phyloP scores from a whole-genome alignment of 2,888 invertebrate species.

The Drosophila parthenogenetica region DNA sequence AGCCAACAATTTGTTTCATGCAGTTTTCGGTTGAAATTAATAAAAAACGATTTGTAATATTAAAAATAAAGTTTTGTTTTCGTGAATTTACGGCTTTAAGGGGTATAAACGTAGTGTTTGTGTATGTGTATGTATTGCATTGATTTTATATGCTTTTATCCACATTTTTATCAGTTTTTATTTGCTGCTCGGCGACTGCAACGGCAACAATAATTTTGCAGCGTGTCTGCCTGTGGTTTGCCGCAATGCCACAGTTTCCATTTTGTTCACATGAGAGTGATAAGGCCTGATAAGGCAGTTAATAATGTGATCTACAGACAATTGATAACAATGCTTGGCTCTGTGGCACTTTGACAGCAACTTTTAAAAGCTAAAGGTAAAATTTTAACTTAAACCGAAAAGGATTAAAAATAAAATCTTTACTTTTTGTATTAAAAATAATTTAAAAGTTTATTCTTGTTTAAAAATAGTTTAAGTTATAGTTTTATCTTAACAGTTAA shows the following conservation, averaged over 20 bases:
- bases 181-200: slow-evolving; percentile 47
- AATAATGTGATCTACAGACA: slow-evolving; percentile 28
- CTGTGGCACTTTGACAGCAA: too few species aligned
- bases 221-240: slow-evolving; percentile 66
- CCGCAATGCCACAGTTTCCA: slow-evolving; percentile 57
- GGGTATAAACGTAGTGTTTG: not conserved
- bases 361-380: too few species aligned
- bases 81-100: too few species aligned
- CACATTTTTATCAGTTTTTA: slow-evolving; percentile 57
- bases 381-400: too few species aligned
- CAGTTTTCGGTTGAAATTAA: too few species aligned
- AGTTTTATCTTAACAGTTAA: too few species aligned
- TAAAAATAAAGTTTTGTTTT: not conserved
- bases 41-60: not conserved
- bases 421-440: too few species aligned
- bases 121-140: slow-evolving; percentile 49
- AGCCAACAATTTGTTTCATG: too few species aligned
- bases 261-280: slow-evolving; percentile 9
- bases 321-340: not conserved
- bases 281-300: slow-evolving; percentile 16
- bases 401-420: too few species aligned
- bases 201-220: slow-evolving; percentile 63
- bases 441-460: too few species aligned
- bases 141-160: slow-evolving; percentile 67
- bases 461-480: too few species aligned